These are phyloP conservation scores for Drosophila formosana DNA, from an alignment of 2,888 invertebrate species.

Conservation along the genomic window DNA sequence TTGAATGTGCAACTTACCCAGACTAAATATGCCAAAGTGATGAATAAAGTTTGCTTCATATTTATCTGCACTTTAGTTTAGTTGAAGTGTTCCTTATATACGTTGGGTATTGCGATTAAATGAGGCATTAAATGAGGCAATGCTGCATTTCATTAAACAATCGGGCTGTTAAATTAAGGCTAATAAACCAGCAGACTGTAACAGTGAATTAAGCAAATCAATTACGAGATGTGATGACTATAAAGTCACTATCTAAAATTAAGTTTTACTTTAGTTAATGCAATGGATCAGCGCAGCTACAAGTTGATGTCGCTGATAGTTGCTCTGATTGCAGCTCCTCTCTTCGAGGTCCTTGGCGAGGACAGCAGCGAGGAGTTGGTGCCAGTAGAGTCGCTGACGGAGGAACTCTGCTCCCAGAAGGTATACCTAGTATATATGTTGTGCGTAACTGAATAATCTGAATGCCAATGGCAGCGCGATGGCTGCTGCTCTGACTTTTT, in stretches of 20 bases:
- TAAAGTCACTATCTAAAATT: constrained; percentile 33
- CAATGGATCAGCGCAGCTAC: constrained; percentile 13
- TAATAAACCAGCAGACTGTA: constrained; percentile 30
- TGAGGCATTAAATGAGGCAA: constrained; percentile 21
- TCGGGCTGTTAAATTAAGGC: constrained; percentile 3
- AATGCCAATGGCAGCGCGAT: constrained; percentile 38
- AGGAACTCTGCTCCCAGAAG: constrained; percentile 46
- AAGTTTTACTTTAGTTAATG: constrained; percentile 18
- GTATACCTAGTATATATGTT: constrained; percentile 34
- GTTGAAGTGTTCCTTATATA: constrained; percentile 29
- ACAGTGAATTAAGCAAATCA: constrained; percentile 55
- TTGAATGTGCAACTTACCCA: constrained; percentile 52
- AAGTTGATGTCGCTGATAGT: background rate
- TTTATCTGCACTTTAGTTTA: background rate
- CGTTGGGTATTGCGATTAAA: background rate
- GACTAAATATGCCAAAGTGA: constrained; percentile 28
- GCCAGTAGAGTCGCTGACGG: constrained; percentile 19
- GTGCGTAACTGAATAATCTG: background rate
- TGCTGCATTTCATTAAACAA: constrained; percentile 50
- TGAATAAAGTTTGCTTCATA: constrained; percentile 33
- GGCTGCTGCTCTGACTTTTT: constrained; percentile 59
- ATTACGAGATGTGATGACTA: constrained; percentile 40
- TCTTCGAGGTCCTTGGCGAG: constrained; percentile 18
- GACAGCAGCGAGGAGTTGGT: constrained; percentile 33
- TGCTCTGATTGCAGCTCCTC: background rate